A percentile compares a stretch with the other conserved stretches of the same genome.
These are phyloP conservation scores for Vidua chalybeata DNA, from an alignment of 2,113 vertebrate species.

Conservation along the genomic window DNA sequence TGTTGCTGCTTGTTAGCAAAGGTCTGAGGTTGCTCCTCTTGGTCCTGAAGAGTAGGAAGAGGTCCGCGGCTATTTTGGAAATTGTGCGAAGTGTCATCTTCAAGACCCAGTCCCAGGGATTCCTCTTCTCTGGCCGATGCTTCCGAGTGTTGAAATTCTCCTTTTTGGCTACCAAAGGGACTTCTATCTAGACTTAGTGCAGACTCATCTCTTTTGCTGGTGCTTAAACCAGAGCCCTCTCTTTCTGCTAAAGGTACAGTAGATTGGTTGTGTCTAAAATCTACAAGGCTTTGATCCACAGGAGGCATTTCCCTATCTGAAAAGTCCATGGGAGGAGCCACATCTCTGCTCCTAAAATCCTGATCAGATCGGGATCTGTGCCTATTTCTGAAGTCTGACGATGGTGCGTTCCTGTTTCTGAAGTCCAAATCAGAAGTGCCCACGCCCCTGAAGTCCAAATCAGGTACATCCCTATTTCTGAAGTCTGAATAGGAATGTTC, in stretches of 20 bases:
- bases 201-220: slow-evolving; percentile 75
- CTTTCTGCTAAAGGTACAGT: slow-evolving; percentile 66
- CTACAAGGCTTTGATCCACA: slow-evolving; percentile 74
- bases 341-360: slow-evolving; percentile 86
- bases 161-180: slow-evolving; percentile 75
- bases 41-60: slow-evolving; percentile 68
- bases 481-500: slow-evolving; percentile 83
- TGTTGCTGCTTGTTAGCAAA: slow-evolving; percentile 66
- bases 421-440: slow-evolving; percentile 80
- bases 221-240: slow-evolving; percentile 71
- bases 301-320: slow-evolving; percentile 83
- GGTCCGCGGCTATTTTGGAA: slow-evolving; percentile 72
- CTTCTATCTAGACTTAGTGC: slow-evolving; percentile 66
- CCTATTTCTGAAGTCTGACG: slow-evolving; percentile 81
- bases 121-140: slow-evolving; percentile 72
- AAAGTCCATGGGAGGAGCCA: slow-evolving; percentile 85
- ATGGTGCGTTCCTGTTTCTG: slow-evolving; percentile 81
- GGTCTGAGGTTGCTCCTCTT: slow-evolving; percentile 68
- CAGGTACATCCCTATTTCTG: slow-evolving; percentile 84
- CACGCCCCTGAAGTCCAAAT: slow-evolving; percentile 80
- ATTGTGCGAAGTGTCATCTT: slow-evolving; percentile 67
- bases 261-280: slow-evolving; percentile 71
- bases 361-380: slow-evolving; percentile 81
- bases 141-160: slow-evolving; percentile 76
- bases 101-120: slow-evolving; percentile 60